Evolutionary conservation across 2,113 vertebrate species (phyloP), one percentile per base, ranked within the genome.

Genomic region (Scophthalmus maximus): DNA sequence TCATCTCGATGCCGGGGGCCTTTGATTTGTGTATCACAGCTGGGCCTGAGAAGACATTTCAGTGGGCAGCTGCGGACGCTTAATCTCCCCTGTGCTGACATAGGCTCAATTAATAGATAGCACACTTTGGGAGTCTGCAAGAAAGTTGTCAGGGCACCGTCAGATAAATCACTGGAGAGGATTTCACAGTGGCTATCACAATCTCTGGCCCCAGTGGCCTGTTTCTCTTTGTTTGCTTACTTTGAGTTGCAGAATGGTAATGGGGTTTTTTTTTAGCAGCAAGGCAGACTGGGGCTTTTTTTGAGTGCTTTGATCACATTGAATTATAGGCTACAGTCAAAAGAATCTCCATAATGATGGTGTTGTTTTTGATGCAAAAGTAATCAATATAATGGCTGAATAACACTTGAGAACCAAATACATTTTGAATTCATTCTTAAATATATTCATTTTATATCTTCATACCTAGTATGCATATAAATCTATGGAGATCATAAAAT

Each of bases 21-120:
- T 84, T 86, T 93, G 92, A 93, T 93, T 94, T 93, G 91, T 92
- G 87, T 78, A 66, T 62, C 90, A 87, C 89, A 92, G 92, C 91
- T 91, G 91, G 88, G 80, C 60, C 81, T 26, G 76, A 65, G 81
- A 87, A 79, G 79, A 79, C 74, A 59, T 90, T 90, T 89, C 79
- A 82, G 74, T 82, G 86, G 91, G 90, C 93, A 93, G 92, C 94
- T 94, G 93, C 81, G 79, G 87, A 88, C 68, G 88, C 90, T 94
- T 93, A 92, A 93, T 94, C 93, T 94, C 91, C 72, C 80, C 78
- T 52, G 51, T 68, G 84, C 90, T 93, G 93, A 94, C 91, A 93
- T 89, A 69, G 78, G 87, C 89, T 91, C 90, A 92, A 93, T 93
- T 94, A 93, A 93, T 92, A 92, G 92, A 94, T 91, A 86, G 89